Evolutionary conservation across 2,113 vertebrate genomes (phyloP).

Genomic region (Plotosus lineatus): DNA sequence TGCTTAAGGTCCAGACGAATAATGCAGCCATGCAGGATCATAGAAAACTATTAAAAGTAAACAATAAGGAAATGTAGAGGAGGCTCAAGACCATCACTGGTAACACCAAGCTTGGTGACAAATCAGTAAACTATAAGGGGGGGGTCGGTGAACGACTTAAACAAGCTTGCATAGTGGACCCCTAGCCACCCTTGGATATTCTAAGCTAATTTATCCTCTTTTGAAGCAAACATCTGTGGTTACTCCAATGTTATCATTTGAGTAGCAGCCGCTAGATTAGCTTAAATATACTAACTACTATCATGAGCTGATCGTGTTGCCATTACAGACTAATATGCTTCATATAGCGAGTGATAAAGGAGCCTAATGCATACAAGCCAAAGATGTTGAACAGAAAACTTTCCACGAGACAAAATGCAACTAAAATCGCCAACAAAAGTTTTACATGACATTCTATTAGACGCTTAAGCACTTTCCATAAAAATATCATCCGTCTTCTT

Average conservation of each 20-base stretch:
- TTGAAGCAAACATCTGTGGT: not conserved
- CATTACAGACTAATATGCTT: not conserved
- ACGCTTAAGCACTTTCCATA: not conserved
- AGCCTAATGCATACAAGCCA: not conserved
- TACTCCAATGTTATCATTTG: not conserved
- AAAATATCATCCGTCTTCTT: too few relatives aligned
- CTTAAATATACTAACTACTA: not conserved
- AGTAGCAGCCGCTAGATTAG: not conserved
- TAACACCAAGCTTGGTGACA: not conserved
- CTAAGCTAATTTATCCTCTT: not conserved
- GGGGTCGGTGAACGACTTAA: not conserved
- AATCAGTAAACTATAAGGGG: not conserved
- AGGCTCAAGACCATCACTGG: not conserved
- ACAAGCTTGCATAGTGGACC: not conserved
- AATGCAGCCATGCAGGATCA: not conserved
- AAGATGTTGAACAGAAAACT: too few relatives aligned
- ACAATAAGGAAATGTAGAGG: not conserved
- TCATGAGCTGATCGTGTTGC: not conserved
- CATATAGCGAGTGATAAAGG: not conserved
- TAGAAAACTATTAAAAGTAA: slow-evolving; percentile 13
- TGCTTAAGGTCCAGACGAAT: slow-evolving; percentile 3
- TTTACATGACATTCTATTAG: not conserved
- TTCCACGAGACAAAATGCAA: too few relatives aligned
- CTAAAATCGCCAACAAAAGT: not conserved
- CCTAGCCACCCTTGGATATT: not conserved